These are phyloP conservation scores for Paratilapia polleni DNA, from an alignment of 2,113 vertebrate species.

Conservation along the genomic window DNA sequence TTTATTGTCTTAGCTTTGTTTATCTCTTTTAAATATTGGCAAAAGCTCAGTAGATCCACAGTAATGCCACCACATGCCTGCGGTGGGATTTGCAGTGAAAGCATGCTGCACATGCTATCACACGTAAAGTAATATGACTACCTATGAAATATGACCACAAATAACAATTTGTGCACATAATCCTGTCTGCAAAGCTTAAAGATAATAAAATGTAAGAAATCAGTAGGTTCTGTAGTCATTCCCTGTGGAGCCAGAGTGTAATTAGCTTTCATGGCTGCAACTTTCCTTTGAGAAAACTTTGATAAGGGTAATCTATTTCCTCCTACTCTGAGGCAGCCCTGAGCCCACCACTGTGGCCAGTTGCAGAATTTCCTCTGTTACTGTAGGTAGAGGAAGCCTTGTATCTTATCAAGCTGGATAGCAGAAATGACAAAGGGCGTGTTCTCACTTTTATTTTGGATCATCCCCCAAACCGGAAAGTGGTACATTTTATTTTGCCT, in stretches of 20 bases:
- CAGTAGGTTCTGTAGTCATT: conserved; percentile 42
- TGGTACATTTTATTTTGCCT: background rate
- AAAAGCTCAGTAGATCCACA: background rate
- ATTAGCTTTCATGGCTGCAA: conserved; percentile 64
- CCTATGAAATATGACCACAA: background rate
- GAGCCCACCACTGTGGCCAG: conserved; percentile 39
- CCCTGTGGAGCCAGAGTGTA: conserved; percentile 41
- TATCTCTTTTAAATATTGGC: conserved; percentile 1
- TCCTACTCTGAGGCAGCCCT: conserved; percentile 44
- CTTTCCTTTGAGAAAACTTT: conserved; percentile 56
- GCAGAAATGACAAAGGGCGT: background rate
- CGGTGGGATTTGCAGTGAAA: background rate
- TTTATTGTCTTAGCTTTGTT: background rate
- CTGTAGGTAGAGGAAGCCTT: background rate
- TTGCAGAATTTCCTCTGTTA: conserved; percentile 9
- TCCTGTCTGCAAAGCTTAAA: conserved; percentile 32
- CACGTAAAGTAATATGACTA: background rate
- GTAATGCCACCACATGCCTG: background rate
- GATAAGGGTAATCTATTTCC: conserved; percentile 69
- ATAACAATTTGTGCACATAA: background rate
- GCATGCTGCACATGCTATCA: background rate
- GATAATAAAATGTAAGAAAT: conserved; percentile 48
- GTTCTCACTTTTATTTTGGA: background rate
- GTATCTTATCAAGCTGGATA: background rate
- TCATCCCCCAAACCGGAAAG: background rate